Percentiles rank a stretch among this genome's conserved stretches.
phyloP scores from a whole-genome alignment of 1,140 invertebrate genomes.

The Drosophila sp. region DNA sequence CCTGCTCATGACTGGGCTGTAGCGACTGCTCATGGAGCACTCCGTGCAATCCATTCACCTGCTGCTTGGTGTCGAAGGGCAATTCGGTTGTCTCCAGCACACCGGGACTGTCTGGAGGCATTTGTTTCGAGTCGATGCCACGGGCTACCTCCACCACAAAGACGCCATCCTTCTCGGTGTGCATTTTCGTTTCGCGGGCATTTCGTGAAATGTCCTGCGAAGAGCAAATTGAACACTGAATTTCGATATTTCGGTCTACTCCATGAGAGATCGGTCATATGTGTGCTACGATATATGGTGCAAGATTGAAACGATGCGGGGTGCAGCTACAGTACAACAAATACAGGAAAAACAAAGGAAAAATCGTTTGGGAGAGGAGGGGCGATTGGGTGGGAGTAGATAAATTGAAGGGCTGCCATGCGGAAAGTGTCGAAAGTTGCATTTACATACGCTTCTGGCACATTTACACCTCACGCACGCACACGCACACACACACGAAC shows the following conservation, averaged over 20 bases:
- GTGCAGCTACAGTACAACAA: slow-evolving; percentile 44
- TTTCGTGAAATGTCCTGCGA: slow-evolving; percentile 87
- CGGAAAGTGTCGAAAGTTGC: slow-evolving; percentile 74
- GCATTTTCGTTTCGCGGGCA: slow-evolving; percentile 88
- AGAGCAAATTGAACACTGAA: slow-evolving; percentile 14
- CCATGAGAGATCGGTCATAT: neutral
- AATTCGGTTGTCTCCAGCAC: slow-evolving; percentile 58
- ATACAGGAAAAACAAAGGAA: slow-evolving; percentile 17
- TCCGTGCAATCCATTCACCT: slow-evolving; percentile 28
- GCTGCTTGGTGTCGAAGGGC: slow-evolving; percentile 61
- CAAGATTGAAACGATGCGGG: neutral
- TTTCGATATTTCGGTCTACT: neutral
- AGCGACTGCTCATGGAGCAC: slow-evolving; percentile 52
- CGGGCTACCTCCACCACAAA: slow-evolving; percentile 89
- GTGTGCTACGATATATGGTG: neutral
- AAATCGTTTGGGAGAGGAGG: neutral
- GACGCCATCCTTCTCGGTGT: slow-evolving; percentile 88
- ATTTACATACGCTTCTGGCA: slow-evolving; percentile 67
- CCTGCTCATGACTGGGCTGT: slow-evolving; percentile 70
- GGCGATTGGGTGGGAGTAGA: slow-evolving; percentile 28
- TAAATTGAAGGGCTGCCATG: slow-evolving; percentile 66
- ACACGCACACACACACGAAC: slow-evolving; percentile 12
- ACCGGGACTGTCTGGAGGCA: slow-evolving; percentile 65
- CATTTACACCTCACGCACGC: slow-evolving; percentile 41
- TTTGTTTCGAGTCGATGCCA: slow-evolving; percentile 72